These are phyloP conservation scores for Ariolimax columbianus DNA, from an alignment of 2,888 invertebrate genomes.

Conservation along the genomic window DNA sequence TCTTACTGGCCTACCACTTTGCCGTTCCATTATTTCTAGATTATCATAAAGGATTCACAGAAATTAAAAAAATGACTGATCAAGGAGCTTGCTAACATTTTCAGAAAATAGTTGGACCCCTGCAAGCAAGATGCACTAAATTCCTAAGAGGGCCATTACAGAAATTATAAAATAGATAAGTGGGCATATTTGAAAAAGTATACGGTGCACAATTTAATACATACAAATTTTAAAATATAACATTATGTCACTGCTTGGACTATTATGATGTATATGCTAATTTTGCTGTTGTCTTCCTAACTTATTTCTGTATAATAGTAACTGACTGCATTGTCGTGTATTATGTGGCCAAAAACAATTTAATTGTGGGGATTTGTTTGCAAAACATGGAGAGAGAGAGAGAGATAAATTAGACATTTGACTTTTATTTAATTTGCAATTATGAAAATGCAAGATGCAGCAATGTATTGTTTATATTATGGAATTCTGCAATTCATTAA, in stretches of 20 bases:
- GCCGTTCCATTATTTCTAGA: no score
- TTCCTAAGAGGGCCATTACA: no score
- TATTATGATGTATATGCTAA: background rate
- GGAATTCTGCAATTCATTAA: background rate
- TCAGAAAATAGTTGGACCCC: no score
- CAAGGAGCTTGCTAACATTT: no score
- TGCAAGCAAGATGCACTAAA: no score
- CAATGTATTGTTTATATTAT: background rate
- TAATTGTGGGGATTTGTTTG: background rate
- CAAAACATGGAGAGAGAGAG: background rate
- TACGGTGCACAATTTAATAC: no score
- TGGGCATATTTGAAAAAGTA: no score
- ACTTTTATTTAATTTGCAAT: background rate
- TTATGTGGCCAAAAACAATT: background rate
- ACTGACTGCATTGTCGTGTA: background rate
- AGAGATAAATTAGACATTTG: background rate
- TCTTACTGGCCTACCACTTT: no score
- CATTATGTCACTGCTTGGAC: background rate
- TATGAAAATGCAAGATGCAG: background rate
- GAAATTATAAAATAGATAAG: no score
- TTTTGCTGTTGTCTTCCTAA: background rate
- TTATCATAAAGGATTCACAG: no score
- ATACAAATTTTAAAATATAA: no score
- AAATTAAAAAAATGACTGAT: no score
- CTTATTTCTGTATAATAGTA: background rate